Percentiles rank a stretch among this genome's conserved stretches.
phyloP scores from a whole-genome alignment of 2,797 vertebrate genomes.

The Mycteria americana region DNA sequence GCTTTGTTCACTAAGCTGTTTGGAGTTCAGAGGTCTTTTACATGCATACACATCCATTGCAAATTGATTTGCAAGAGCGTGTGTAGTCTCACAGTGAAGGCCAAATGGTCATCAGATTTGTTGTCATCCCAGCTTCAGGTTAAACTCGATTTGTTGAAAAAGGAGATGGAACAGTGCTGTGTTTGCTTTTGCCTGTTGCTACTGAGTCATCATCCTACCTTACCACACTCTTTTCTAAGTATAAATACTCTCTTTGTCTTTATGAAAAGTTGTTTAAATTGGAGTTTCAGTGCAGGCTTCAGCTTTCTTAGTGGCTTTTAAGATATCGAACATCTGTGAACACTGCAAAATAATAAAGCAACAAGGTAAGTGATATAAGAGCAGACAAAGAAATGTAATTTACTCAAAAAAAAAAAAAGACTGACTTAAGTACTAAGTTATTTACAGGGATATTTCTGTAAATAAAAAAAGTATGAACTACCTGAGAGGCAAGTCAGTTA shows the following conservation, averaged over 20 bases:
- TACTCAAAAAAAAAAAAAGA: not conserved
- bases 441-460: not conserved
- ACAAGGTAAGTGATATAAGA: not conserved
- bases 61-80: not conserved
- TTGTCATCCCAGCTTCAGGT: not conserved
- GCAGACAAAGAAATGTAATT: not conserved
- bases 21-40: not conserved
- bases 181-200: slow-evolving; percentile 21
- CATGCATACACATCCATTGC: not conserved
- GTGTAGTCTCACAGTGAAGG: not conserved
- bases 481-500: not conserved
- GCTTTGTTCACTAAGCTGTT: not conserved
- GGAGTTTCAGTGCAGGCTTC: not conserved
- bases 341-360: not conserved
- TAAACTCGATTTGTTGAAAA: not conserved
- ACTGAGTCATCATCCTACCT: not conserved
- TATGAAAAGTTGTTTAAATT: not conserved
- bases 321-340: not conserved
- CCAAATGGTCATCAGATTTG: not conserved
- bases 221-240: not conserved
- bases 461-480: not conserved
- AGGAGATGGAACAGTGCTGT: not conserved
- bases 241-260: not conserved
- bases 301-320: not conserved
- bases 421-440: not conserved